phyloP scores from a whole-genome alignment of 2,888 invertebrate species.

The Pseudococcus viburni region DNA sequence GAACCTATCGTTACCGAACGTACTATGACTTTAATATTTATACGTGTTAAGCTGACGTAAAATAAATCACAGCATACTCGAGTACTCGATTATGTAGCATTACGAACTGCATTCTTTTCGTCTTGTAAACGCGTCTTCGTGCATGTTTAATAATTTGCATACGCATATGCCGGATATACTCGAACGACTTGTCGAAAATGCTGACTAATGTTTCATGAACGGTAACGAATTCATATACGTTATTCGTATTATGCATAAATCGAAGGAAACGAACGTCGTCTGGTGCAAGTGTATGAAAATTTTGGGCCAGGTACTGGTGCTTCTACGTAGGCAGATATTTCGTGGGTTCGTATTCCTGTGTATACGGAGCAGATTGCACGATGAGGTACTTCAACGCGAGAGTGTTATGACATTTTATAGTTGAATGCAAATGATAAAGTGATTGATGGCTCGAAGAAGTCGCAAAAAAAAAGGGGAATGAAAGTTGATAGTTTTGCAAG shows the following conservation, averaged over 20 bases:
- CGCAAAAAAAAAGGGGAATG: not conserved
- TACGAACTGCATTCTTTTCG: conserved; percentile 39
- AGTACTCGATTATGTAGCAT: not conserved
- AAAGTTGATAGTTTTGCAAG: conserved; percentile 12
- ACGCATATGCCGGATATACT: conserved; percentile 19
- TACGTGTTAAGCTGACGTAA: conserved; percentile 22
- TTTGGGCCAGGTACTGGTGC: not conserved
- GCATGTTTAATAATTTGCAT: conserved; percentile 5
- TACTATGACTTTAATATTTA: not conserved
- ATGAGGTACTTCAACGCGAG: not conserved
- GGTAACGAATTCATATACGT: not conserved
- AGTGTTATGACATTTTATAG: conserved; percentile 18
- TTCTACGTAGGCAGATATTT: not conserved
- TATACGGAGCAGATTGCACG: not conserved
- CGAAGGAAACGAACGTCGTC: not conserved
- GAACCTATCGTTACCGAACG: not conserved
- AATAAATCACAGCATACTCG: conserved; percentile 3
- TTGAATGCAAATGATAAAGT: conserved; percentile 35
- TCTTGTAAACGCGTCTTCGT: not conserved
- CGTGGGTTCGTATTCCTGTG: not conserved
- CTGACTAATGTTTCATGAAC: not conserved
- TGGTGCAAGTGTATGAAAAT: not conserved
- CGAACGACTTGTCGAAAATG: not conserved
- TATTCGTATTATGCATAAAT: not conserved
- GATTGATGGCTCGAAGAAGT: conserved; percentile 28